These are phyloP conservation scores for Sebastes umbrosus DNA, from an alignment of 2,797 vertebrate species.

Conservation along the genomic window DNA sequence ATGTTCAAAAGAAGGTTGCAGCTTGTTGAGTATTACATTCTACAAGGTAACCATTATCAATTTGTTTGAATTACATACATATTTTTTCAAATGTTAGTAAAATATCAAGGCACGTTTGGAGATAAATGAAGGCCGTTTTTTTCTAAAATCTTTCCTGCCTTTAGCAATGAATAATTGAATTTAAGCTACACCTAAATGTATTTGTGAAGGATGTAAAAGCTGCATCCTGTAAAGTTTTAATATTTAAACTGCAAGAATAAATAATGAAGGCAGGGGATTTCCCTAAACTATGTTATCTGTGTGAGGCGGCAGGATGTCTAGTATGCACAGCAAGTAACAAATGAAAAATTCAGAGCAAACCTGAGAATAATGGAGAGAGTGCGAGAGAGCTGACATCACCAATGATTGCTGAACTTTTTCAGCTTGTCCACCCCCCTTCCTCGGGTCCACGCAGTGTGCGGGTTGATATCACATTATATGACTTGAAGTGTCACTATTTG, in stretches of 20 bases:
- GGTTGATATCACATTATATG: background rate
- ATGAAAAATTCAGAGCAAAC: background rate
- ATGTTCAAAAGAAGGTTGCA: background rate
- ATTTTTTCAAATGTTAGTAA: background rate
- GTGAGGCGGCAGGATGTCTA: background rate
- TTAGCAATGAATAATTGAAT: background rate
- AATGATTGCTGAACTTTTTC: background rate
- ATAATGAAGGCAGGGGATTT: background rate
- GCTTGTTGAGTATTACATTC: background rate
- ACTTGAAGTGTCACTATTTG: conserved; percentile 27
- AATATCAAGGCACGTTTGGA: background rate
- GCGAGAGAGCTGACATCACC: background rate
- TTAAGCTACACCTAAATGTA: background rate
- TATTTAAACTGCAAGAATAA: background rate
- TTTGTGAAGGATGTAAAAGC: background rate
- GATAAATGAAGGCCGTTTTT: background rate
- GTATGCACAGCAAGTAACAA: background rate
- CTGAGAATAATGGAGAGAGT: background rate
- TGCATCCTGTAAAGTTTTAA: background rate
- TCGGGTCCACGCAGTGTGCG: background rate
- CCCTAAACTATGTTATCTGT: background rate
- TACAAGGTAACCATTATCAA: background rate
- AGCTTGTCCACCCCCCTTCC: background rate
- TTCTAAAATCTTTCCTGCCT: background rate
- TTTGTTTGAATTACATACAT: background rate